Evolutionary conservation across 2,888 invertebrate genomes (phyloP).

Genomic region (Papilio protenor): DNA sequence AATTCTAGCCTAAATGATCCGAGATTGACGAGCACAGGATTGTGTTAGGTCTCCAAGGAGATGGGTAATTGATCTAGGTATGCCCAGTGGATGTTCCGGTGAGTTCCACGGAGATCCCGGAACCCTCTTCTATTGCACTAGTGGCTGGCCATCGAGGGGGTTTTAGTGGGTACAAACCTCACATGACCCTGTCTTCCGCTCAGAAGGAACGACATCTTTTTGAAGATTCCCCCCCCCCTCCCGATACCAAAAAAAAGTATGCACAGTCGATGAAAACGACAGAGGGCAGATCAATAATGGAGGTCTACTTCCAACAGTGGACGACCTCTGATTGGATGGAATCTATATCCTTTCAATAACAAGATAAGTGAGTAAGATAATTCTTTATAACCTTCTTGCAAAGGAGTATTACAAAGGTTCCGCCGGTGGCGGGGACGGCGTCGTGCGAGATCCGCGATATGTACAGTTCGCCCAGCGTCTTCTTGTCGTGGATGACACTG

Average conservation of each 20-base stretch:
- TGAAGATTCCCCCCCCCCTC: too few relatives aligned
- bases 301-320: background rate
- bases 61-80: too few relatives aligned
- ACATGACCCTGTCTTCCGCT: too few relatives aligned
- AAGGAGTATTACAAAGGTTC: constrained; percentile 94
- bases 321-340: background rate
- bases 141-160: too few relatives aligned
- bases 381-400: constrained; percentile 91
- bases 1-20: background rate
- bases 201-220: too few relatives aligned
- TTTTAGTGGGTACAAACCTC: too few relatives aligned
- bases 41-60: too few relatives aligned
- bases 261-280: background rate
- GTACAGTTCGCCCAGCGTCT: constrained; percentile 96
- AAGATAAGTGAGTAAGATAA: background rate
- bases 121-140: too few relatives aligned
- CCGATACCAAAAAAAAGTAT: too few relatives aligned
- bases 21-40: too few relatives aligned
- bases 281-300: background rate
- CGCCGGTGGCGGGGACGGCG: constrained; percentile 93
- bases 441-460: constrained; percentile 95
- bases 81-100: background rate
- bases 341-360: background rate
- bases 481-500: constrained; percentile 97
- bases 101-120: too few relatives aligned